These are phyloP conservation scores for Malacoraja senta DNA, from an alignment of 2,797 vertebrate species.

Conservation along the genomic window DNA sequence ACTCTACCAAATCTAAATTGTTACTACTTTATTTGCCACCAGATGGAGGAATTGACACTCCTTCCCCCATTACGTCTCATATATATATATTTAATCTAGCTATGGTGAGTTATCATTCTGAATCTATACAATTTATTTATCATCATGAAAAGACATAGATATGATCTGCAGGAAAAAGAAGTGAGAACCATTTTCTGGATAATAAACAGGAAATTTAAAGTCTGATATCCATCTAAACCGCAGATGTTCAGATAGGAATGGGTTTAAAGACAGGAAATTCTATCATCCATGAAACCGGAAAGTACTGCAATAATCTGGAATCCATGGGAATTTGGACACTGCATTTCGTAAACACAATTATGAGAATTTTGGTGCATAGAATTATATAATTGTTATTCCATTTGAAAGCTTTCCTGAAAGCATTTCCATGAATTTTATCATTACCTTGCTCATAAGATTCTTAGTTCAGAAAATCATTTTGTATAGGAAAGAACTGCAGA, in stretches of 20 bases:
- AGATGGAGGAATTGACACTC: neutral
- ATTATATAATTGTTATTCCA: neutral
- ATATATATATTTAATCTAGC: neutral
- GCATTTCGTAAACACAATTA: neutral
- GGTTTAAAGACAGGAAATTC: neutral
- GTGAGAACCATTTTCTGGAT: neutral
- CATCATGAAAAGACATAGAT: neutral
- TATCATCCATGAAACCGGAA: too few relatives aligned
- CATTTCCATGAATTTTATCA: neutral
- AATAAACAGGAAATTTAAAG: constrained; percentile 21
- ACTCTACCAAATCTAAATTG: neutral
- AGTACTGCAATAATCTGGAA: neutral
- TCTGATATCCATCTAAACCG: neutral
- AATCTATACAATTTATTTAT: neutral
- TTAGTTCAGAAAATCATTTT: too few relatives aligned
- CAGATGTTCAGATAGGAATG: neutral
- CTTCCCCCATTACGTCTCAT: neutral
- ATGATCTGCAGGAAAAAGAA: neutral
- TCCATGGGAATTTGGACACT: neutral
- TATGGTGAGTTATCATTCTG: neutral
- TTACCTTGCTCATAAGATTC: neutral
- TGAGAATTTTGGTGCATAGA: neutral
- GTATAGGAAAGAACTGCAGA: too few relatives aligned
- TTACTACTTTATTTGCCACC: neutral
- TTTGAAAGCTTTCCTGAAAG: neutral